Percentiles rank a stretch among this genome's conserved stretches.
These are phyloP conservation scores for Sebastes baramenuke DNA, from an alignment of 2,797 vertebrate species.

Conservation along the genomic window DNA sequence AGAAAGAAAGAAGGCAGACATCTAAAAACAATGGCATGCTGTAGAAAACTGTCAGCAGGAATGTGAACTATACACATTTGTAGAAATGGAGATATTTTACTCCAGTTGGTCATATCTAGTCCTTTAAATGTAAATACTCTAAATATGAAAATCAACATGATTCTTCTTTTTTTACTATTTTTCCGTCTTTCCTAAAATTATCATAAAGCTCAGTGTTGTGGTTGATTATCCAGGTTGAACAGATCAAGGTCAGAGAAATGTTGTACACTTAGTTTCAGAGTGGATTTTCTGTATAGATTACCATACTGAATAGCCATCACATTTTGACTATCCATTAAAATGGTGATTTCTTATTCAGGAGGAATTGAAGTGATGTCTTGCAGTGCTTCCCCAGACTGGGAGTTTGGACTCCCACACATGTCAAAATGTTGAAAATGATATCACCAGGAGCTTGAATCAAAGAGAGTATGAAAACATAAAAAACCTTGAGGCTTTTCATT, in stretches of 20 bases:
- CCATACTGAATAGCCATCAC: constrained; percentile 39
- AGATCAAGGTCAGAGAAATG: constrained; percentile 30
- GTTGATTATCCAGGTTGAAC: neutral
- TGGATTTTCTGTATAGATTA: constrained; percentile 46
- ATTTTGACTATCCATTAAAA: constrained; percentile 51
- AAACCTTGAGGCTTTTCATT: neutral
- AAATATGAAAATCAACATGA: neutral
- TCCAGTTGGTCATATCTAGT: neutral
- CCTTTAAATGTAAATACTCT: neutral
- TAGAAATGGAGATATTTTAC: neutral
- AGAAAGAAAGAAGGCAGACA: neutral
- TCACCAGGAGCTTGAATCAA: constrained; percentile 22
- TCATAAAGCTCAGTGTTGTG: neutral
- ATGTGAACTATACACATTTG: neutral
- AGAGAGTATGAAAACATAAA: neutral
- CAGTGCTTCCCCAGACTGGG: constrained; percentile 8
- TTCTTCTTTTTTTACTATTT: neutral
- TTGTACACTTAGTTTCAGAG: neutral
- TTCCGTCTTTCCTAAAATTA: neutral
- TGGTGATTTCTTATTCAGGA: constrained; percentile 55
- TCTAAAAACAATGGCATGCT: neutral
- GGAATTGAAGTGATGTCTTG: constrained; percentile 53
- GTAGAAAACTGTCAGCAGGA: neutral
- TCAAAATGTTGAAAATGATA: constrained; percentile 32
- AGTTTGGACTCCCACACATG: constrained; percentile 19